These are phyloP conservation scores for Syngnathus floridae DNA, from an alignment of 2,113 vertebrate genomes.

Conservation along the genomic window DNA sequence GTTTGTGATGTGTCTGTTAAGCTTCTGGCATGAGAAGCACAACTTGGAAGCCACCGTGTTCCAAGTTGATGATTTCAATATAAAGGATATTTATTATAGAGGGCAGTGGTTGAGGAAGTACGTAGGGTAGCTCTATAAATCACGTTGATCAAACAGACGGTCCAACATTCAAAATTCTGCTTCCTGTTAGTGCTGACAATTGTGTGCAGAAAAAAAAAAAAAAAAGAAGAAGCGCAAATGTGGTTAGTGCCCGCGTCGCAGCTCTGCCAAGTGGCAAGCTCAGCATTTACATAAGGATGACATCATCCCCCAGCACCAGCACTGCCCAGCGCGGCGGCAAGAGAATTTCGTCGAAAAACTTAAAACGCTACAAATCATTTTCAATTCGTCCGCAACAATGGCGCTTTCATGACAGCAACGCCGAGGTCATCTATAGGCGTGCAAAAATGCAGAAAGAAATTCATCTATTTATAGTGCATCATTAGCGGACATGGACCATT, in stretches of 20 bases:
- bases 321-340: slow-evolving; percentile 12
- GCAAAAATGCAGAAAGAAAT: neutral
- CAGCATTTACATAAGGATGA: slow-evolving; percentile 71
- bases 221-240: neutral
- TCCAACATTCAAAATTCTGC: neutral
- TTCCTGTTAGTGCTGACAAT: slow-evolving; percentile 10
- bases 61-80: neutral
- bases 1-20: neutral
- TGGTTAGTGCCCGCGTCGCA: slow-evolving; percentile 44
- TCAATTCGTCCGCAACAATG: neutral
- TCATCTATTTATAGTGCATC: neutral
- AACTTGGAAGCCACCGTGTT: neutral
- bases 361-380: neutral
- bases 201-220: neutral
- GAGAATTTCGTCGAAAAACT: neutral
- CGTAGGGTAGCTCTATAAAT: too few relatives aligned
- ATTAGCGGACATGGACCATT: neutral
- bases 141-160: neutral
- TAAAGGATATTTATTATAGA: too few relatives aligned
- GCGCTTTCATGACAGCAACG: neutral
- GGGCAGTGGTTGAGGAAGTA: too few relatives aligned
- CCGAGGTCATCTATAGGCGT: neutral
- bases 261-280: slow-evolving; percentile 60
- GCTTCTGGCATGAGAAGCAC: neutral
- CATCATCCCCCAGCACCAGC: slow-evolving; percentile 52